Evolutionary conservation across 2,113 vertebrate genomes (phyloP), one percentile per base, ranked within the genome.

Genomic region (Ariopsis seemanni): DNA sequence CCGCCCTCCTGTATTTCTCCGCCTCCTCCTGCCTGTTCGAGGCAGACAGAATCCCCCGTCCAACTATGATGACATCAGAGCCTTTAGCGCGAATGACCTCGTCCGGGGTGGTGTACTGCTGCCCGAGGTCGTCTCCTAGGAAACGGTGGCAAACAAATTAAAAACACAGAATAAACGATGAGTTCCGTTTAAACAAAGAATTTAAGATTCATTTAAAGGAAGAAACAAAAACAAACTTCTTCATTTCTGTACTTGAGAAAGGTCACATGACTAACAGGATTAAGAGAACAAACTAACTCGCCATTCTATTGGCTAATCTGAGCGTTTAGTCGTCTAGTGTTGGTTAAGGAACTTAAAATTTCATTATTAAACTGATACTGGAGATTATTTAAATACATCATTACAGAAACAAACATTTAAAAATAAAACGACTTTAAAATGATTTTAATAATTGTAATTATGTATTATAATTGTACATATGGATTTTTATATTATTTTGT

Each of bases 41-140:
- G 0, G 95, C 95, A 18, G 94, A 92, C 89, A 97, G 85, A 85
- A 99, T 97, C 15, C 98, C 98, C 34, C 98, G 96, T 85, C 98
- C 98, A 34, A 99, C 98, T 12, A 99, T 98, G 92, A 99, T 96
- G 94, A 99, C 88, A 85, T 99, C 98, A 58, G 96, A 98, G 88
- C 96, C 95, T 90, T 95, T 96, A 67, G 88, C 92, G n/a, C 79
- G 82, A 85, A 99, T 95, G 25, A 98, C 96, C 48, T 99, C 96
- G 74, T 96, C 93, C 0, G 97, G 98, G 80, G 92, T 97, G 30
- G 91, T 91, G 92, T 99, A 99, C 93, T 96, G 97, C 83, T 99
- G 98, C 74, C 97, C 98, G 79, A 99, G 93, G 48, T 50, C 90
- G 92, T 99, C 98, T 60, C 95, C 98, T 99, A 93, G 58, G 91